Conservation (phyloP, 2,797 vertebrate species). For the Antrozous pallidus region DNA sequence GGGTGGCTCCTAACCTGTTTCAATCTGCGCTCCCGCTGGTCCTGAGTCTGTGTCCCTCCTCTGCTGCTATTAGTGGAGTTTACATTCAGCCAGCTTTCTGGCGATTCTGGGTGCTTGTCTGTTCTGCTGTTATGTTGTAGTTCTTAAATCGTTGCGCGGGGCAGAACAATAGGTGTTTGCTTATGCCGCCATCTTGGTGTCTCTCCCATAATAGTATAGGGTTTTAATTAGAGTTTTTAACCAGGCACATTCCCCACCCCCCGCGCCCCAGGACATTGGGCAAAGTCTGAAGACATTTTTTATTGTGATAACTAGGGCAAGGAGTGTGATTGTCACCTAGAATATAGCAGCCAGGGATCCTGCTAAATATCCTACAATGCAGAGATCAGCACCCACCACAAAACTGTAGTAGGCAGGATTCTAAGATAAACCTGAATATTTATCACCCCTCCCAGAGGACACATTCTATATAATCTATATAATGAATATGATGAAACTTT, state of each 20-base stretch:
- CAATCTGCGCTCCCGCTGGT: too few species aligned
- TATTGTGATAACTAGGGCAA: not conserved
- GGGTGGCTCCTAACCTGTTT: too few species aligned
- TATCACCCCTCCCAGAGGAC: fast-evolving
- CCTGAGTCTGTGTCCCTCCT: too few species aligned
- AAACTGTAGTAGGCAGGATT: not conserved
- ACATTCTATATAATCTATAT: not conserved
- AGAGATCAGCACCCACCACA: not conserved
- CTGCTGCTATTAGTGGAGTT: too few species aligned
- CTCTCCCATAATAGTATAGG: not conserved
- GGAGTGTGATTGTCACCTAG: not conserved
- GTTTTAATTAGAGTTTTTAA: not conserved
- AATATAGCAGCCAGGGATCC: not conserved
- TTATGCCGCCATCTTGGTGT: too few species aligned
- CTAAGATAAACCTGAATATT: not conserved
- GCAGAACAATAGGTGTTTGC: too few species aligned
- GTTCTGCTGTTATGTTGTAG: too few species aligned
- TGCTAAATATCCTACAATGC: not conserved
- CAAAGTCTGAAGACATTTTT: not conserved
- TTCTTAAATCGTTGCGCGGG: too few species aligned
- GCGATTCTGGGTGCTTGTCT: too few species aligned
- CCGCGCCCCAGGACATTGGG: not conserved
- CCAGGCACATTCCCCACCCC: fast-evolving
- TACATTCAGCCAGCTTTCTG: too few species aligned
- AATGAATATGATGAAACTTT: not conserved